A percentile compares a stretch with the other conserved stretches of the same genome.
These are phyloP conservation scores for Marcusenius ussheri DNA, from an alignment of 2,113 vertebrate genomes.

Conservation along the genomic window DNA sequence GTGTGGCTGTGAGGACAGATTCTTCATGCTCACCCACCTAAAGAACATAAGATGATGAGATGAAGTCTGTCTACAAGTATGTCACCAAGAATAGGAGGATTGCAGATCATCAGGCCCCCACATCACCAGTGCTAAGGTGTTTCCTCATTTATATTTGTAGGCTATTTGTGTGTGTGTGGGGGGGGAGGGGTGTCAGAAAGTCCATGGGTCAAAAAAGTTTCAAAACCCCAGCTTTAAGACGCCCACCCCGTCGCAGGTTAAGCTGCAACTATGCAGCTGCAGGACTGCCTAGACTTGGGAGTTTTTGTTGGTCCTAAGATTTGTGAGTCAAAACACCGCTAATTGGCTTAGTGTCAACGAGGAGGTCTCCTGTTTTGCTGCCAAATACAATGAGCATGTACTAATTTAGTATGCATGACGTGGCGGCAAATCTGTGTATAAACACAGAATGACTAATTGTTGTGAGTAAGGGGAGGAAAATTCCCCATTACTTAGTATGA, in stretches of 20 bases:
- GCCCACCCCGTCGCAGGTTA: background rate
- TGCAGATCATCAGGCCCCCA: background rate
- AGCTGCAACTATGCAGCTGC: background rate
- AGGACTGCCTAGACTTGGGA: background rate
- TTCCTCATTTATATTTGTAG: background rate
- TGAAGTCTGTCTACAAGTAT: background rate
- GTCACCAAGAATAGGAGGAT: background rate
- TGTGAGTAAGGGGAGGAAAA: background rate
- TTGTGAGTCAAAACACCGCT: slow-evolving; percentile 5
- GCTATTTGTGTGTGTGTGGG: background rate
- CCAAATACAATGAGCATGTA: background rate
- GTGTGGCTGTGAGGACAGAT: background rate
- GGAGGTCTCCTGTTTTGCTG: background rate
- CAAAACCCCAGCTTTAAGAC: background rate
- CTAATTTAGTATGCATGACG: slow-evolving; percentile 6
- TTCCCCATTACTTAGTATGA: background rate
- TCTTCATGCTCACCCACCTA: background rate
- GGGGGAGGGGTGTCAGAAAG: background rate
- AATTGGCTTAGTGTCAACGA: background rate
- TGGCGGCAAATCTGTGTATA: background rate
- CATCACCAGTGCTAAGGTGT: background rate
- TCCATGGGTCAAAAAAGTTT: background rate
- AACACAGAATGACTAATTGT: slow-evolving; percentile 1
- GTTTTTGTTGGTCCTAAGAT: slow-evolving; percentile 13
- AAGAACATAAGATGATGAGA: background rate